Evolutionary conservation across 2,113 vertebrate genomes (phyloP).

Genomic region (Colinus virginianus): DNA sequence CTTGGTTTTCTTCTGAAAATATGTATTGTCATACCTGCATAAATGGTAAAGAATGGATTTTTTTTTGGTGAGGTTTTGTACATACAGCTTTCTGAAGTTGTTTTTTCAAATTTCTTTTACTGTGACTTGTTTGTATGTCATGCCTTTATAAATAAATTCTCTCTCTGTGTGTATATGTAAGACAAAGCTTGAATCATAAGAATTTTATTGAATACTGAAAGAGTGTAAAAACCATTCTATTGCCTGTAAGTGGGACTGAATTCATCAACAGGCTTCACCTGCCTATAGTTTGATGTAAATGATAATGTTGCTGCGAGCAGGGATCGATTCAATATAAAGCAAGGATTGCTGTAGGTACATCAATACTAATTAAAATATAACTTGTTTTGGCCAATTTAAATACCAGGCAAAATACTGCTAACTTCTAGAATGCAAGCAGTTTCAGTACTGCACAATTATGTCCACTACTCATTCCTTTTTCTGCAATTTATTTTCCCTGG

Average conservation of each 20-base stretch:
- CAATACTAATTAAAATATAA: conserved; percentile 20
- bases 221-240: neutral
- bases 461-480: neutral
- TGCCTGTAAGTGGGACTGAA: neutral
- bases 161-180: neutral
- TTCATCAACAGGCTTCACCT: neutral
- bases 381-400: conserved; percentile 1
- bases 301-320: neutral
- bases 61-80: neutral
- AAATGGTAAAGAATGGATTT: neutral
- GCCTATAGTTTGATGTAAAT: neutral
- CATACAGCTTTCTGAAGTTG: neutral
- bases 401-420: neutral
- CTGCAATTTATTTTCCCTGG: neutral
- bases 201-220: neutral
- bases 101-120: neutral
- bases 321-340: neutral
- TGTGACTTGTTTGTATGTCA: neutral
- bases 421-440: neutral
- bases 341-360: neutral
- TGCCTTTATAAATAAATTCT: neutral
- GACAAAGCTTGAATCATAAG: neutral
- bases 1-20: neutral
- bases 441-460: neutral
- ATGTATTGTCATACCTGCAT: accelerated